Conservation (phyloP, 2,888 invertebrate species). For the Bimastos eiseni region DNA sequence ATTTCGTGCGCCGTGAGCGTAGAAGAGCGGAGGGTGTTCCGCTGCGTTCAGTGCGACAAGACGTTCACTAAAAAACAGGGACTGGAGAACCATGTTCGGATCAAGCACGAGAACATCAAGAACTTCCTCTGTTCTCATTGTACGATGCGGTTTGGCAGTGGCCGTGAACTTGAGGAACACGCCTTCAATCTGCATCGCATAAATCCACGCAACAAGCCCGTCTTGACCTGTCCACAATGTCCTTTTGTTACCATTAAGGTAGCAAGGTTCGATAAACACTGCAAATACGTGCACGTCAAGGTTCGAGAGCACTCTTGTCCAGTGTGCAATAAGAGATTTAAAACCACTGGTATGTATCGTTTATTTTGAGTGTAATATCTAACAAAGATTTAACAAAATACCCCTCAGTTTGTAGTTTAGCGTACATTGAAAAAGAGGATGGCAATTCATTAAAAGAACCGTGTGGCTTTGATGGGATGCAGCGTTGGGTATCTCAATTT, state of each 20-base stretch:
- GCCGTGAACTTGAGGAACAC: slow-evolving; percentile 21
- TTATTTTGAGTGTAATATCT: not conserved
- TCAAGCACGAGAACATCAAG: slow-evolving; percentile 22
- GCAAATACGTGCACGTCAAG: not conserved
- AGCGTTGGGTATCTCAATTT: not conserved
- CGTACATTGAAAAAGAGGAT: not conserved
- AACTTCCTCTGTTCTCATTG: slow-evolving; percentile 28
- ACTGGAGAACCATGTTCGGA: slow-evolving; percentile 21
- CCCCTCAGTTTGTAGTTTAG: not conserved
- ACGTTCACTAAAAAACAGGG: slow-evolving; percentile 16
- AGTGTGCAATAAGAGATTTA: not conserved
- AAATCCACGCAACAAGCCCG: slow-evolving; percentile 23
- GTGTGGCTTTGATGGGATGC: not conserved
- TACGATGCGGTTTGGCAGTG: not conserved
- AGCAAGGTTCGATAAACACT: not conserved
- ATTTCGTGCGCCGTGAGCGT: not conserved
- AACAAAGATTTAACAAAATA: slow-evolving; percentile 6
- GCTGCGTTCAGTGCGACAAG: slow-evolving; percentile 22
- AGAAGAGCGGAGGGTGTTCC: not conserved
- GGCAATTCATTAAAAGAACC: not conserved
- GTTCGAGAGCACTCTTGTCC: not conserved
- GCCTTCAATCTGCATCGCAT: slow-evolving; percentile 24
- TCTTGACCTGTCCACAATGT: slow-evolving; percentile 14
- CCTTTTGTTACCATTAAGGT: slow-evolving; percentile 14
- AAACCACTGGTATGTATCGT: slow-evolving; percentile 18